These are phyloP conservation scores for Agonopterix alstromeriana DNA, from an alignment of 2,888 invertebrate species.

Conservation along the genomic window DNA sequence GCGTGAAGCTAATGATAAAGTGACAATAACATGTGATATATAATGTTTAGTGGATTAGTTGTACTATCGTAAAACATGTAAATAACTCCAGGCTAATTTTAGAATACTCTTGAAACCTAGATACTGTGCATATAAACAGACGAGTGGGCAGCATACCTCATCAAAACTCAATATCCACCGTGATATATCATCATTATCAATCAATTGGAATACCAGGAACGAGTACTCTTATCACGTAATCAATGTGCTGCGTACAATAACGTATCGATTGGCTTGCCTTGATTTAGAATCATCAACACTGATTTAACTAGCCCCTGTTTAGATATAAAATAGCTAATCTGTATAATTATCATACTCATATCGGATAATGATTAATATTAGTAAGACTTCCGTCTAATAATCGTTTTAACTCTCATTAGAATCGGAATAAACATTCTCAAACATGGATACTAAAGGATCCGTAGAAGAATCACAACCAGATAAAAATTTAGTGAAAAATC, in stretches of 20 bases:
- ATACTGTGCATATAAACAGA: background rate
- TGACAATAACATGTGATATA: background rate
- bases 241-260: conserved; percentile 11
- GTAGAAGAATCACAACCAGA: background rate
- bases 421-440: background rate
- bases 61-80: background rate
- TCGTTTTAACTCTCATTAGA: background rate
- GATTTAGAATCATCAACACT: conserved; percentile 18
- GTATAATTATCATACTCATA: conserved; percentile 2
- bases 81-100: background rate
- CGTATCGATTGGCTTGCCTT: conserved; percentile 11
- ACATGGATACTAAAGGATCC: conserved; percentile 7
- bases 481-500: conserved; percentile 8
- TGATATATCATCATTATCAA: conserved; percentile 15
- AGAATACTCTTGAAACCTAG: background rate
- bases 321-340: conserved; percentile 7
- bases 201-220: conserved; percentile 6
- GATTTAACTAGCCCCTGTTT: conserved; percentile 14
- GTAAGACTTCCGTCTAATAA: background rate
- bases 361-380: conserved; percentile 16
- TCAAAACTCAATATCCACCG: background rate
- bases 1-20: background rate
- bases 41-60: background rate
- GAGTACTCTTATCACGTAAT: conserved; percentile 14
- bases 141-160: background rate